Percentiles rank a stretch among this genome's conserved stretches.
Conservation (phyloP, 64 coral and sea anemone genomes). For the Hydrozoanthus tunicans region DNA sequence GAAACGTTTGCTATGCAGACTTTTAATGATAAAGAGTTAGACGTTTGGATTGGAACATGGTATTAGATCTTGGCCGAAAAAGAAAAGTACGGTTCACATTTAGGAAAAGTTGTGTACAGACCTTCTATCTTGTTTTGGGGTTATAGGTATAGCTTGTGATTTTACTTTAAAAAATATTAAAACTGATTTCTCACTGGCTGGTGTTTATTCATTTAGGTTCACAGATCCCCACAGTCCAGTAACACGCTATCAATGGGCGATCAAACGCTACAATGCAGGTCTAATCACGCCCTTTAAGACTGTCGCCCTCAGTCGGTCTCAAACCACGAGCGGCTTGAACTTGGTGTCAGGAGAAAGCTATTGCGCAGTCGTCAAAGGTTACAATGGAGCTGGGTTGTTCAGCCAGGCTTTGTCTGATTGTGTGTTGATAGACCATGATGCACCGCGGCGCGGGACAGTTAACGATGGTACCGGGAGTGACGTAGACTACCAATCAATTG, state of each 20-base stretch:
- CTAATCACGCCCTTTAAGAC: constrained; percentile 70
- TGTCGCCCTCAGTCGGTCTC: constrained; percentile 58
- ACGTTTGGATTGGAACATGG: too few relatives aligned
- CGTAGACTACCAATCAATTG: constrained; percentile 75
- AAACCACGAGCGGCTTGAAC: constrained; percentile 56
- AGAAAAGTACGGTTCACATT: not conserved
- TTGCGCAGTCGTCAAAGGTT: constrained; percentile 86
- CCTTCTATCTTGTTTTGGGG: not conserved
- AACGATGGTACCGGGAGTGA: constrained; percentile 81
- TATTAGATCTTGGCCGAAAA: too few relatives aligned
- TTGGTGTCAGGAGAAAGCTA: constrained; percentile 74
- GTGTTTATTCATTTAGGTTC: constrained; percentile 18
- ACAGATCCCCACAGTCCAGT: constrained; percentile 83
- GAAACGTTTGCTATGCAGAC: too few relatives aligned
- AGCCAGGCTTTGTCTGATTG: constrained; percentile 73
- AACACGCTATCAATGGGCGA: constrained; percentile 69
- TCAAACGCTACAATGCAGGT: constrained; percentile 57
- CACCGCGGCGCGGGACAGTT: constrained; percentile 71
- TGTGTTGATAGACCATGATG: constrained; percentile 89
- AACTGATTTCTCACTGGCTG: too few relatives aligned
- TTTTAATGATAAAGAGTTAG: too few relatives aligned
- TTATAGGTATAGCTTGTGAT: not conserved
- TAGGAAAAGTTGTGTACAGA: not conserved
- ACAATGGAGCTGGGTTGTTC: constrained; percentile 82
- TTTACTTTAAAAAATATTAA: not conserved